Evolutionary conservation across 2,797 vertebrate species (phyloP).

Genomic region (Capromys pilorides): DNA sequence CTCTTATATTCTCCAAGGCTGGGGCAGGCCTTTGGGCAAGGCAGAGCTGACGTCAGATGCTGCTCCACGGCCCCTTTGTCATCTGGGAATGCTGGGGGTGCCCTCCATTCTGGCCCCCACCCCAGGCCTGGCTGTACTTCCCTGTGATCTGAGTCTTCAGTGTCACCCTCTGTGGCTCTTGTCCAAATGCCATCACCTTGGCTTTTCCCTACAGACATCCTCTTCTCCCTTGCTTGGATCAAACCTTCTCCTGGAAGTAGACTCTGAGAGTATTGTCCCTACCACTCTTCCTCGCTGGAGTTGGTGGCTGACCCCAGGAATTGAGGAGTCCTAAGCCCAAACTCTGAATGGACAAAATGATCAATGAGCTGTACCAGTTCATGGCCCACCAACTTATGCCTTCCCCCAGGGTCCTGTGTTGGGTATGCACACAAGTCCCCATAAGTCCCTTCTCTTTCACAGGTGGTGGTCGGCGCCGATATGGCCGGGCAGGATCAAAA

Average conservation of each 20-base stretch:
- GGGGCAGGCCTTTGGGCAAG: neutral
- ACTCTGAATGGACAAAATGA: neutral
- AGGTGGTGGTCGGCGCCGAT: conserved; percentile 82
- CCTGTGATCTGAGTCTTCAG: neutral
- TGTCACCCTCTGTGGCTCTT: neutral
- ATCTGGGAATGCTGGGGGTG: neutral
- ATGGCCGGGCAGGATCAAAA: conserved; percentile 79
- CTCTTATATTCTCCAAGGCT: neutral
- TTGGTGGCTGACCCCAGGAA: neutral
- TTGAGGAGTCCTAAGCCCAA: conserved; percentile 16
- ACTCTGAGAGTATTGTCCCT: neutral
- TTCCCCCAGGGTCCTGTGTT: neutral
- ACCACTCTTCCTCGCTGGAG: neutral
- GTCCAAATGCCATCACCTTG: neutral
- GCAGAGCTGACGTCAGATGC: neutral
- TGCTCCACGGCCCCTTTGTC: neutral
- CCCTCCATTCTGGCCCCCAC: neutral
- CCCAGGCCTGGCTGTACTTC: neutral
- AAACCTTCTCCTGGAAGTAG: neutral
- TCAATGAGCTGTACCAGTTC: neutral
- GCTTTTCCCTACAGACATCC: neutral
- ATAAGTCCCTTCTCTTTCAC: conserved; percentile 50
- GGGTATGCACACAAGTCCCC: neutral
- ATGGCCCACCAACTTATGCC: neutral
- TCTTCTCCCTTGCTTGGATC: neutral